These are phyloP conservation scores for Drosophila seguyi DNA, from an alignment of 1,140 invertebrate genomes.

Conservation along the genomic window DNA sequence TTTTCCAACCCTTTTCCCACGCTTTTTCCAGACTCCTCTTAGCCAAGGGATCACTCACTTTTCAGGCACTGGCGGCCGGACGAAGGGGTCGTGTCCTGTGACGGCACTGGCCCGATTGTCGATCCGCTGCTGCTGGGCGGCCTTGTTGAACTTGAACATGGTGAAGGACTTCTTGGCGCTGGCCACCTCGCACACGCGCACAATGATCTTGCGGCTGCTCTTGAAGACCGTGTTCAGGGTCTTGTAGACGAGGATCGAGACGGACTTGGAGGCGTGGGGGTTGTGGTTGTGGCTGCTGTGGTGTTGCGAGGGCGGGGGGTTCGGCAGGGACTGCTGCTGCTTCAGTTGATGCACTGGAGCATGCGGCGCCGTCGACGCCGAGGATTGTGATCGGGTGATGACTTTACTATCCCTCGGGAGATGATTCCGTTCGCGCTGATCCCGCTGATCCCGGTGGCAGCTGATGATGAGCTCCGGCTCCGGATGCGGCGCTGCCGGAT, in stretches of 20 bases:
- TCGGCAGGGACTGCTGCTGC: constrained; percentile 79
- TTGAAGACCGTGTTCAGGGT: constrained; percentile 85
- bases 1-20: constrained; percentile 19
- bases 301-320: constrained; percentile 58
- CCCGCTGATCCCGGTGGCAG: constrained; percentile 59
- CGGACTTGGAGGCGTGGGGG: constrained; percentile 75
- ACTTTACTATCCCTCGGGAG: constrained; percentile 63
- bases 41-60: constrained; percentile 78
- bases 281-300: constrained; percentile 48
- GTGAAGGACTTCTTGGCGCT: constrained; percentile 85
- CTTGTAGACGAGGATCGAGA: constrained; percentile 84
- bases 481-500: constrained; percentile 60
- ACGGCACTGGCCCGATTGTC: constrained; percentile 88
- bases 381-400: constrained; percentile 83
- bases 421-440: constrained; percentile 45
- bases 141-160: constrained; percentile 93
- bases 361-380: constrained; percentile 75
- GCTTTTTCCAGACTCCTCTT: background rate
- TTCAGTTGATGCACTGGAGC: constrained; percentile 81
- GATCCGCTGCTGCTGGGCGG: constrained; percentile 88
- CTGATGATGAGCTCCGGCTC: constrained; percentile 77
- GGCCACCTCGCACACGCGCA: constrained; percentile 85
- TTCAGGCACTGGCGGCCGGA: constrained; percentile 88
- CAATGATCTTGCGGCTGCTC: constrained; percentile 84
- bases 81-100: constrained; percentile 91